phyloP scores from a whole-genome alignment of 2,888 invertebrate species.

The Lysandra bellargus region DNA sequence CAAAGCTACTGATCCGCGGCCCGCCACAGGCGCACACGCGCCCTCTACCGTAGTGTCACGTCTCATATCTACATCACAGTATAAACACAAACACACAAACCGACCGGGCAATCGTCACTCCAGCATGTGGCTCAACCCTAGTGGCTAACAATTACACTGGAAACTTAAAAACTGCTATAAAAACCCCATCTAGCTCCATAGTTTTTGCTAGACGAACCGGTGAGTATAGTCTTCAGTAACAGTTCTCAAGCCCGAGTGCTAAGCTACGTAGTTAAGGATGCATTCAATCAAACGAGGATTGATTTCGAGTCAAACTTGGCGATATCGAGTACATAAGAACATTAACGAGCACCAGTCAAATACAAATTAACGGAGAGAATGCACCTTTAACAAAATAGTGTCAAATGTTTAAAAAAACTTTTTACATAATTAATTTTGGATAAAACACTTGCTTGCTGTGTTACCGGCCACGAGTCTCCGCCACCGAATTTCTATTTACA shows the following conservation, averaged over 20 bases:
- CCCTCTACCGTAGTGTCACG: conserved; percentile 28
- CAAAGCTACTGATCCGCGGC: conserved; percentile 22
- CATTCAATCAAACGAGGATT: conserved; percentile 11
- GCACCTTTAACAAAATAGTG: conserved; percentile 14
- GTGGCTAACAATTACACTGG: conserved; percentile 21
- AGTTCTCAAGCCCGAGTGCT: not conserved
- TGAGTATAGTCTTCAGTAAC: not conserved
- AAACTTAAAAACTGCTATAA: not conserved
- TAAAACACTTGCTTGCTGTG: conserved; percentile 15
- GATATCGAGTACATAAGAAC: not conserved
- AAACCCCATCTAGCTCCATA: not conserved
- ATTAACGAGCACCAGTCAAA: not conserved
- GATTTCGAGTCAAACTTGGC: conserved; percentile 10
- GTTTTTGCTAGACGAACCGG: not conserved
- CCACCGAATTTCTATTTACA: not conserved
- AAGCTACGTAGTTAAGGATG: not conserved
- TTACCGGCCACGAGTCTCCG: conserved; percentile 2
- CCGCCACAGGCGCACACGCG: conserved; percentile 25
- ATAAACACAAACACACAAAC: conserved; percentile 25
- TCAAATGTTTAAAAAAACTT: not conserved
- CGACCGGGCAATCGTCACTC: conserved; percentile 24
- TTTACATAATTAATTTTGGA: not conserved
- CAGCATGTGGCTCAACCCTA: conserved; percentile 24
- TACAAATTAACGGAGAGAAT: not conserved
- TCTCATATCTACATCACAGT: conserved; percentile 26